Conservation (phyloP, 2,888 invertebrate genomes). For the Brenthis ino region DNA sequence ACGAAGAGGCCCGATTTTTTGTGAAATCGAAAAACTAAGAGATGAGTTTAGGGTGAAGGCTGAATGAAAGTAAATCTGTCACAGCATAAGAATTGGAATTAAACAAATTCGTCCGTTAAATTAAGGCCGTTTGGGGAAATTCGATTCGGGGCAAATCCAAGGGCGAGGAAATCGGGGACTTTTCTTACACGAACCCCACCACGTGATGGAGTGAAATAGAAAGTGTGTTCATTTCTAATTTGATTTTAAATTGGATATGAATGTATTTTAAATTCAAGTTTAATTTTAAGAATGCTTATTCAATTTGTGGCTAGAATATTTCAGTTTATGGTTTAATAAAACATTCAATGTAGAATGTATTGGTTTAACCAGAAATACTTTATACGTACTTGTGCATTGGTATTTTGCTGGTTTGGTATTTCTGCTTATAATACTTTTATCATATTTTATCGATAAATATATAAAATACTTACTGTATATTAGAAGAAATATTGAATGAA, state of each 20-base stretch:
- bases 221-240: conserved; percentile 78
- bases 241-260: conserved; percentile 79
- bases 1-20: neutral
- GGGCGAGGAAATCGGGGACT: conserved; percentile 63
- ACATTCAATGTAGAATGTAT: too few species aligned
- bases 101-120: conserved; percentile 81
- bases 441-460: too few species aligned
- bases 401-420: too few species aligned
- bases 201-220: conserved; percentile 28
- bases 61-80: conserved; percentile 23
- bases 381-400: too few species aligned
- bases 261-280: conserved; percentile 49
- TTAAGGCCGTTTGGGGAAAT: conserved; percentile 74
- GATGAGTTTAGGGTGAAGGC: conserved; percentile 32
- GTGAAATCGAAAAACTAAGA: conserved; percentile 8
- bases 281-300: conserved; percentile 37
- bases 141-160: conserved; percentile 76
- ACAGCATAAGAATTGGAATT: conserved; percentile 78
- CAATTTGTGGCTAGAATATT: neutral
- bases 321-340: neutral
- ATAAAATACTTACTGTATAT: too few species aligned
- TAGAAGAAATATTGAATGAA: too few species aligned
- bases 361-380: too few species aligned
- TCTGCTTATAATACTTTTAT: too few species aligned
- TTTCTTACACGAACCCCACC: conserved; percentile 53